Evolutionary conservation across 2,797 vertebrate genomes (phyloP).

Genomic region (Gallinago stenura): DNA sequence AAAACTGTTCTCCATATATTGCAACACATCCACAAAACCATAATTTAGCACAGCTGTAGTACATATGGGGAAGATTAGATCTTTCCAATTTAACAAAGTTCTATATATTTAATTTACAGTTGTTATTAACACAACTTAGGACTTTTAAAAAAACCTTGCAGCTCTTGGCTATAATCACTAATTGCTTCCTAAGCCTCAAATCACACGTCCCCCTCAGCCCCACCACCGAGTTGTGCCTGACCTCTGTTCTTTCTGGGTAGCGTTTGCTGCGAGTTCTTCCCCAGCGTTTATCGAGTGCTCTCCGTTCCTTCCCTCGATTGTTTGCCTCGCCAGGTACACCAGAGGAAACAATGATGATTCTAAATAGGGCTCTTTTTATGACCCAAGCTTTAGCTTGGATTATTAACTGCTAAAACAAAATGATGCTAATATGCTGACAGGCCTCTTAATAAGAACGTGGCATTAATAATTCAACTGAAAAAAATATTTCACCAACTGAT

Average conservation of each 20-base stretch:
- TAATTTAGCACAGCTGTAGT: background rate
- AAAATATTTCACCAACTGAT: background rate
- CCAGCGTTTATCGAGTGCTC: background rate
- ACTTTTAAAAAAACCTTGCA: background rate
- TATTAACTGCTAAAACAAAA: background rate
- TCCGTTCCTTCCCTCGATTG: background rate
- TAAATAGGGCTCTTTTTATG: background rate
- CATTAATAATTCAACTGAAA: background rate
- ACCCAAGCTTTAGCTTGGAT: background rate
- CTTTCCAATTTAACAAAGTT: background rate
- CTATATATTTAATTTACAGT: background rate
- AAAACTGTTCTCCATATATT: background rate
- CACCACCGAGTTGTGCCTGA: background rate
- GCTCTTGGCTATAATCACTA: background rate
- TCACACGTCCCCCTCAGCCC: background rate
- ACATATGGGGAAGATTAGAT: background rate
- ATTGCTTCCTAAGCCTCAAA: background rate
- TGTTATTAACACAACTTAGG: background rate
- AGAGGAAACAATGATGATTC: background rate
- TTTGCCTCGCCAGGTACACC: background rate
- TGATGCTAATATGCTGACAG: background rate
- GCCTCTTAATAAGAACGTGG: background rate
- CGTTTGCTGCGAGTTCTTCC: background rate
- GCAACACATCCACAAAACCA: background rate
- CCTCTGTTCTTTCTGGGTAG: background rate